Percentiles rank a stretch among this genome's conserved stretches.
Conservation (phyloP, 2,113 vertebrate genomes). For the Siniperca chuatsi region DNA sequence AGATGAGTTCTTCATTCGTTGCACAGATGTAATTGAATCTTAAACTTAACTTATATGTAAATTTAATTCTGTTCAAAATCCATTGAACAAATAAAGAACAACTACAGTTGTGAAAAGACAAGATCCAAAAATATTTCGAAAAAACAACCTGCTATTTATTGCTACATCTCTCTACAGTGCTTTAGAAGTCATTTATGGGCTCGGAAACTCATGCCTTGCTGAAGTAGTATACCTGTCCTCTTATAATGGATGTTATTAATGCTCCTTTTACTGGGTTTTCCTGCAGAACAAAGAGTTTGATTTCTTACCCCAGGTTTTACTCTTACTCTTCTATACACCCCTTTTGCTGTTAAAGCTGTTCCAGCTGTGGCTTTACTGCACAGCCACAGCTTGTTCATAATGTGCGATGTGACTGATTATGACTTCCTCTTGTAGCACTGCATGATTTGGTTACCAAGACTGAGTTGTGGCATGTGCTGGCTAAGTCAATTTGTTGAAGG, state of each 20-base stretch:
- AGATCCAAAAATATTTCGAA: conserved; percentile 27
- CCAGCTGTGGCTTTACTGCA: conserved; percentile 57
- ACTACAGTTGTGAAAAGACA: conserved; percentile 29
- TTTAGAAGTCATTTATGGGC: conserved; percentile 66
- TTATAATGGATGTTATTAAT: conserved; percentile 66
- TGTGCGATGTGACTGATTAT: conserved; percentile 30
- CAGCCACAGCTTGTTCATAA: conserved; percentile 27
- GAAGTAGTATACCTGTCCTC: conserved; percentile 67
- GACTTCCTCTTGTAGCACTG: conserved; percentile 40
- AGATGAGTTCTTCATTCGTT: conserved; percentile 3
- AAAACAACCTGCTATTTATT: conserved; percentile 46
- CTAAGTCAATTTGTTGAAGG: conserved; percentile 33
- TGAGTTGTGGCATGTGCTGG: background rate
- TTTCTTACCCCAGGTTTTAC: conserved; percentile 56
- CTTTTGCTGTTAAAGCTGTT: conserved; percentile 20
- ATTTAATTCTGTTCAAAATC: background rate
- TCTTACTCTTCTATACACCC: conserved; percentile 7
- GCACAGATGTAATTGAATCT: background rate
- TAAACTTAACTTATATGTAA: background rate
- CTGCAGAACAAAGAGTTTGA: conserved; percentile 66
- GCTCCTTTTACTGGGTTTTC: conserved; percentile 45
- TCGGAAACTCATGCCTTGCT: conserved; percentile 50
- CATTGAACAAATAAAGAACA: conserved; percentile 31
- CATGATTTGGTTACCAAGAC: conserved; percentile 28
- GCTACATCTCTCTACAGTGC: conserved; percentile 41